A percentile compares a stretch with the other conserved stretches of the same genome.
Evolutionary conservation across 2,797 vertebrate genomes (phyloP).

Genomic region (Amblyraja radiata): DNA sequence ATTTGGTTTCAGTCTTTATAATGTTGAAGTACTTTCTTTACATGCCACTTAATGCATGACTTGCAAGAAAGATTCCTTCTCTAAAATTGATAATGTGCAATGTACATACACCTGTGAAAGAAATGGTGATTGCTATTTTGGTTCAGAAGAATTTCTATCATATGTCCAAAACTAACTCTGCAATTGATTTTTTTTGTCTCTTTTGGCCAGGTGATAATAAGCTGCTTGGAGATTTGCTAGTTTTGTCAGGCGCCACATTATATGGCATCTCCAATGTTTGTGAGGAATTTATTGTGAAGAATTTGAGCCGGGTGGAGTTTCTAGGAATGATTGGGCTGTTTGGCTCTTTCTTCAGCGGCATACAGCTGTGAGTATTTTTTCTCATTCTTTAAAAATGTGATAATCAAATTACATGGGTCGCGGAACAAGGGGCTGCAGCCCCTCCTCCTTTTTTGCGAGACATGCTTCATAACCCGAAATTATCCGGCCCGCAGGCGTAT

Average conservation of each 20-base stretch:
- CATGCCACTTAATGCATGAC: conserved; percentile 47
- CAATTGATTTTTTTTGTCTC: conserved; percentile 39
- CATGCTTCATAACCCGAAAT: no score
- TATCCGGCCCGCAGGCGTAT: no score
- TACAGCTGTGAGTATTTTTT: conserved; percentile 79
- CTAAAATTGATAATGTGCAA: conserved; percentile 41
- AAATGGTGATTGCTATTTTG: conserved; percentile 38
- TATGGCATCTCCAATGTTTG: conserved; percentile 87
- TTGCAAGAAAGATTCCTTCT: conserved; percentile 42
- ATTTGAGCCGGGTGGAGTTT: conserved; percentile 83
- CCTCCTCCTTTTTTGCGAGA: no score
- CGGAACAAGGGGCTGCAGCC: no score
- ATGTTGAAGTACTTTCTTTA: neutral
- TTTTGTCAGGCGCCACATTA: conserved; percentile 78
- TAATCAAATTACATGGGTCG: no score
- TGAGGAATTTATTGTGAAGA: conserved; percentile 88
- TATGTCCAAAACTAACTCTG: conserved; percentile 14
- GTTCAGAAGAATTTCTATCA: conserved; percentile 29
- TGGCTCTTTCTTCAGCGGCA: conserved; percentile 92
- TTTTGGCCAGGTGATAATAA: conserved; percentile 76
- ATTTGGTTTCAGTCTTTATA: conserved; percentile 47
- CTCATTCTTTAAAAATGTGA: neutral
- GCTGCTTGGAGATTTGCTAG: conserved; percentile 83
- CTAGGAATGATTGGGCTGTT: conserved; percentile 93
- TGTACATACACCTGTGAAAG: neutral